Evolutionary conservation across 1,140 invertebrate species (phyloP), one percentile per base, ranked within the genome.

Genomic region (Bombus sibiricus): DNA sequence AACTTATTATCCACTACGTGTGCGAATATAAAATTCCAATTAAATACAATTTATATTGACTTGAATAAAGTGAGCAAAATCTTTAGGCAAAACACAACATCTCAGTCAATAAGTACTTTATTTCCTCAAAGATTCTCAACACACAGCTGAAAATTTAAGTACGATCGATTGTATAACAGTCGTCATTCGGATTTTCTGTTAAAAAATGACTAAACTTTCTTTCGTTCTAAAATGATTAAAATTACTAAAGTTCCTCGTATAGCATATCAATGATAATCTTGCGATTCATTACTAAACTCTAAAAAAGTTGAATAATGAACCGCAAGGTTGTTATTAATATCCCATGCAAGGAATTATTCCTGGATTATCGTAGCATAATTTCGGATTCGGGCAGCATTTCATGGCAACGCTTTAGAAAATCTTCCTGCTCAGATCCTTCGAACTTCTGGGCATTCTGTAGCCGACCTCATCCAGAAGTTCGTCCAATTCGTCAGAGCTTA

Each of bases 341-440:
- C 74, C 47, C 47, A 78, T 79, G 8, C 82, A 84, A 2, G 82
- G 75, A 12, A 84, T n/a, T 10, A 69, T 8, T 9, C 47, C 34
- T 6, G 82, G 74, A 69, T 84, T 37, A 3, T 84, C 53, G 10
- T 41, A 28, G 28, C 82, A 84, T 2, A 71, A 25, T 32, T 59
- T 68, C 34, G n/a, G 43, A 13, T 84, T 71, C 1, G 37, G 34
- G 15, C 82, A 84, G 12, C 82, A 84, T 41, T 71, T 84, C 22
- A 6, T n/a, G 0, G 75, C 75, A 1, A 79, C 32, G 6, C 59
- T 34, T 13, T 78, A 37, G 15, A 83, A 83, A 3, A 84, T 84
- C 18, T 43, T 59, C 37, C n/a, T 57, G 28, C 57, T 79, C 6
- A n/a, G 1, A 1, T 59, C 37, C 37, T 71, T 71, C 18, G 82